Percentiles rank a stretch among this genome's conserved stretches.
Evolutionary conservation across 2,888 invertebrate genomes (phyloP).

Genomic region (Heliconius aoede): DNA sequence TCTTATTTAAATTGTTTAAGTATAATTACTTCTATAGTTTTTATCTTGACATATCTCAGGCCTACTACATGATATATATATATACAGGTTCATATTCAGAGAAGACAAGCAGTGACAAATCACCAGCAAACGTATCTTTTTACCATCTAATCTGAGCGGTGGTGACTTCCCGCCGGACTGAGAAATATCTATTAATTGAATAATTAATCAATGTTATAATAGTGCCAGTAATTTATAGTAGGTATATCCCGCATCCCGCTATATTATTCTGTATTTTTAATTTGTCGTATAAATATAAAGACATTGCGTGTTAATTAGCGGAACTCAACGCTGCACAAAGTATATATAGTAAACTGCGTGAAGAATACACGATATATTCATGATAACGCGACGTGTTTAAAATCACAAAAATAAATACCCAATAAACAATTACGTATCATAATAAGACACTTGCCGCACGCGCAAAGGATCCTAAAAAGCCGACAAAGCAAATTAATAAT

Average conservation of each 20-base stretch:
- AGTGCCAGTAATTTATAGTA: background rate
- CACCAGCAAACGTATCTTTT: background rate
- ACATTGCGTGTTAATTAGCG: too few species aligned
- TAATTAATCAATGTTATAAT: background rate
- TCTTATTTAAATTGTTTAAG: background rate
- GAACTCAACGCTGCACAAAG: background rate
- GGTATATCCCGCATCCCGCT: too few species aligned
- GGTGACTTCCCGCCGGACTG: too few species aligned
- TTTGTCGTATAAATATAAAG: background rate
- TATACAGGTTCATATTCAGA: too few species aligned
- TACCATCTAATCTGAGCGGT: too few species aligned
- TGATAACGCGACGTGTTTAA: slow-evolving; percentile 20
- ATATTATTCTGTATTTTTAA: background rate
- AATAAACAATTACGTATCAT: slow-evolving; percentile 27
- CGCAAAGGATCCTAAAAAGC: slow-evolving; percentile 56
- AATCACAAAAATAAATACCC: slow-evolving; percentile 22
- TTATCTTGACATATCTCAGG: background rate
- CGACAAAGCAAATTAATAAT: slow-evolving; percentile 62
- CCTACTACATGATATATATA: background rate
- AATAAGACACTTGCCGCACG: slow-evolving; percentile 31
- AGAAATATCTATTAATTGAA: background rate
- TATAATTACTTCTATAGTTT: background rate
- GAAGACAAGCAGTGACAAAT: slow-evolving; percentile 1
- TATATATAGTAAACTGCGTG: background rate
- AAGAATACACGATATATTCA: background rate